Base-by-base conservation (phyloP, 2,888 invertebrate genomes). In the Sphaerophoria rueppellii region DNA sequence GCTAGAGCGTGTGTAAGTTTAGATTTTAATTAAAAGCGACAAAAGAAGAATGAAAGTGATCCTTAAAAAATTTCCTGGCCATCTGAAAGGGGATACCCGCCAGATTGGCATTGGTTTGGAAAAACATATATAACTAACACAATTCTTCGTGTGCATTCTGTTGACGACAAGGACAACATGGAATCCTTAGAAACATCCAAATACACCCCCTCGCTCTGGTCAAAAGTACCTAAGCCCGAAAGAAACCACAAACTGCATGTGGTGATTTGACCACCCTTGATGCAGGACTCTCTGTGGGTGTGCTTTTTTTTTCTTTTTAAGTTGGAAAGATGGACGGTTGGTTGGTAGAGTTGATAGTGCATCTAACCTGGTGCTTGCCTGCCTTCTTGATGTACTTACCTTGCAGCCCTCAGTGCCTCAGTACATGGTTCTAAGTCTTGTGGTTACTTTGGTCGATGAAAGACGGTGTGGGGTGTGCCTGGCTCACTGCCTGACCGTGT, bases 11-110 rank as follows among this genome's bases (percentile, higher is more conserved):
- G 86, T 86, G 86, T 86, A 86, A 86, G 86, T 86, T 86, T 86
- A 78, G 86, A 82, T 82, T 86, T 86, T 86, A 85, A 81, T 85
- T 81, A 85, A 85, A 85, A 77, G 57, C 43, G 72, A 85, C 76
- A 77, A 77, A 85, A 73, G 75, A 80, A 76, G 72, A 81, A 81
- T 85, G 81, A 85, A 85, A 85, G 85, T 81, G 80, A 81, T 85
- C 85, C 85, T 77, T 85, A 85, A 69, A 70, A 24, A 50, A 81
- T 70, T 73, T 61, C 35, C 60, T 46, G 14, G 40, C 24, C 50
- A 61, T 48, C 24, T 24, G 24, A 43, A 43, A 9, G 40, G 9
- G 32, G 14, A 46, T 48, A 24, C 24, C 24, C 24, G 24, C 24
- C 24, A 24, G 24, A 24, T 24, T 24, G 24, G 1, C 24, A 24